These are phyloP conservation scores for Plectrocnemia conspersa DNA, from an alignment of 1,140 invertebrate species.

Conservation along the genomic window DNA sequence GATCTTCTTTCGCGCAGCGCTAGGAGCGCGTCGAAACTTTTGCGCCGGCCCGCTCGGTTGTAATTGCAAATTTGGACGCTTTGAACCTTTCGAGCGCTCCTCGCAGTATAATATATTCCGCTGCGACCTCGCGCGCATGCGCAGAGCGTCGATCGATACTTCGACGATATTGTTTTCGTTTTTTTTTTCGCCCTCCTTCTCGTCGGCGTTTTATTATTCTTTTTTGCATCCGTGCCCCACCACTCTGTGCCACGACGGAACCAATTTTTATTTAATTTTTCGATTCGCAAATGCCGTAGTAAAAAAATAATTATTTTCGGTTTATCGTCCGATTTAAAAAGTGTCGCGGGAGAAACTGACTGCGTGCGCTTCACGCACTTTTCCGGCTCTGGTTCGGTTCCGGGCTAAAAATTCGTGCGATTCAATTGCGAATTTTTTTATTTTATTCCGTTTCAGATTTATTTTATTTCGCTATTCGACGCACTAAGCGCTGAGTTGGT, in stretches of 20 bases:
- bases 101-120: conserved; percentile 32
- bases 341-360: no score
- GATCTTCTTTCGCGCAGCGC: no score
- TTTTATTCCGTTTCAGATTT: not conserved
- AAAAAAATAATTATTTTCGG: no score
- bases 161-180: conserved; percentile 32
- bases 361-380: conserved; percentile 9
- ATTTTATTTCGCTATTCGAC: no score
- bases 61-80: conserved; percentile 36
- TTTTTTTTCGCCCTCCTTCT: conserved; percentile 7
- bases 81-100: conserved; percentile 1
- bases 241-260: not conserved
- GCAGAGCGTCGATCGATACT: conserved; percentile 31
- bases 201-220: conserved; percentile 20
- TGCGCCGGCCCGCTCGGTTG: conserved; percentile 26
- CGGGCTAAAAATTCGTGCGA: not conserved
- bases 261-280: conserved; percentile 16
- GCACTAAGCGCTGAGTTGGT: not conserved
- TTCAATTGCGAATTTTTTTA: conserved; percentile 1
- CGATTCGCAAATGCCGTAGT: no score
- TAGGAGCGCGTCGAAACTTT: conserved; percentile 39
- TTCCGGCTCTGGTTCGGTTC: conserved; percentile 6
- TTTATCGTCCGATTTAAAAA: no score
- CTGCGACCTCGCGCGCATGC: conserved; percentile 26
- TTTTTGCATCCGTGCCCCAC: conserved; percentile 15